Evolutionary conservation across 2,113 vertebrate genomes (phyloP), one percentile per base, ranked within the genome.

Genomic region (Ellobius talpinus): DNA sequence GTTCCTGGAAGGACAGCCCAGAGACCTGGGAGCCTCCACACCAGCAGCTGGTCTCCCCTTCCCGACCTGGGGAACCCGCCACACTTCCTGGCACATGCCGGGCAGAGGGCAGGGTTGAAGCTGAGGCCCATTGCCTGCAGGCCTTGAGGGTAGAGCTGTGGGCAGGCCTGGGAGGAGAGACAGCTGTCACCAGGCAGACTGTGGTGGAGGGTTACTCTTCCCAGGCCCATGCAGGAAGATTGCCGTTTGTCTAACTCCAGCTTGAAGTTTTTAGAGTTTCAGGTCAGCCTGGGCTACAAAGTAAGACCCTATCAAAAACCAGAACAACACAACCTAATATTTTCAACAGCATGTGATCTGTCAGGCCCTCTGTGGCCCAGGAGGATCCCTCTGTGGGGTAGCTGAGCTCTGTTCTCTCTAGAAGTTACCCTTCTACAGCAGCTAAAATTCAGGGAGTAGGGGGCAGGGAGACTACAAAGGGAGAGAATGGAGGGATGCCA

Each of bases 1-100:
- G 87, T 97, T 96, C 97, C 98, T 98, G 99, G 98, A 99, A 99
- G 97, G 97, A 94, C 97, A 91, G 97, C 1, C 93, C 42, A 47
- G 89, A 63, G 85, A 97, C 1, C 89, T 39, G 55, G 85, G 79
- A 92, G 77, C 70, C 93, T 92, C 77, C 76, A 81, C 47, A 13
- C 7, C 10, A 61, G 96, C 95, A 96, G 97, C 97, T 73, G 84
- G 97, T 97, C 98, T 98, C 98, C 98, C 97, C 97, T 93, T 26
- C 74, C 85, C 79, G 79, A 12, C 4, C 1, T 0, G 93, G 98
- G 98, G 98, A 92, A 91, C 89, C 96, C 90, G 63, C 52, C n/a
- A 77, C 31, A 70, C 96, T 95, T 97, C 97, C 96, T 93, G 93
- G 85, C 63, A 88, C 79, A 84, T 33, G 91, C 89, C 33, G n/a